Evolutionary conservation across 2,797 vertebrate species (phyloP).

Genomic region (Schizothorax lantsangensis): DNA sequence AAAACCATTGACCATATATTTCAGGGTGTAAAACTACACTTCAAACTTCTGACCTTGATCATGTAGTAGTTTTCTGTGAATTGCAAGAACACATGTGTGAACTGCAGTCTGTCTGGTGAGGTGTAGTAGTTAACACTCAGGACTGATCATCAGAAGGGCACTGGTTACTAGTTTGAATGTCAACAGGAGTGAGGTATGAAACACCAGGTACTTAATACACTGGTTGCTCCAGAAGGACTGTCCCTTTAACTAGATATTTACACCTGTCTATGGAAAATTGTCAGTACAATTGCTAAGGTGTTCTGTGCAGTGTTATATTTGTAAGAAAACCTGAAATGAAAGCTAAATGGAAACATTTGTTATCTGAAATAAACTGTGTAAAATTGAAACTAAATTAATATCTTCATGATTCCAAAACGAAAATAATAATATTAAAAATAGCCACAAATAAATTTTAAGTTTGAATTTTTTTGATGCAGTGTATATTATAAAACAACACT

Average conservation of each 20-base stretch:
- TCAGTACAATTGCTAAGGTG: neutral
- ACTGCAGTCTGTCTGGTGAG: neutral
- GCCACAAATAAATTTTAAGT: too few relatives aligned
- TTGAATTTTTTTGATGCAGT: too few relatives aligned
- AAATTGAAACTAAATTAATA: neutral
- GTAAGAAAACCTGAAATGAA: neutral
- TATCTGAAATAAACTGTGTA: neutral
- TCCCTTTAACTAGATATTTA: neutral
- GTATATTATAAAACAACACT: neutral
- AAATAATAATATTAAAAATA: neutral
- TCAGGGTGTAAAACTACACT: slow-evolving; percentile 14
- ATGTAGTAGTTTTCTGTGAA: neutral
- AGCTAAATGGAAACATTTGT: neutral
- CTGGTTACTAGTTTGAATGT: neutral
- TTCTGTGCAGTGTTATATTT: neutral
- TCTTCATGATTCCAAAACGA: neutral
- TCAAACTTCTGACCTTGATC: neutral
- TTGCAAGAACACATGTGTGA: neutral
- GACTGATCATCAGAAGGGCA: neutral
- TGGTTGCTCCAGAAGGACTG: neutral
- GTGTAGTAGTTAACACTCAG: neutral
- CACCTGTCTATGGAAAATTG: neutral
- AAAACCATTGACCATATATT: slow-evolving; percentile 38
- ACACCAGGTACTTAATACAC: neutral
- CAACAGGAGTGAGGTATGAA: neutral